Evolutionary conservation across 2,888 invertebrate genomes (phyloP).

Genomic region (Drosophila demipolita): DNA sequence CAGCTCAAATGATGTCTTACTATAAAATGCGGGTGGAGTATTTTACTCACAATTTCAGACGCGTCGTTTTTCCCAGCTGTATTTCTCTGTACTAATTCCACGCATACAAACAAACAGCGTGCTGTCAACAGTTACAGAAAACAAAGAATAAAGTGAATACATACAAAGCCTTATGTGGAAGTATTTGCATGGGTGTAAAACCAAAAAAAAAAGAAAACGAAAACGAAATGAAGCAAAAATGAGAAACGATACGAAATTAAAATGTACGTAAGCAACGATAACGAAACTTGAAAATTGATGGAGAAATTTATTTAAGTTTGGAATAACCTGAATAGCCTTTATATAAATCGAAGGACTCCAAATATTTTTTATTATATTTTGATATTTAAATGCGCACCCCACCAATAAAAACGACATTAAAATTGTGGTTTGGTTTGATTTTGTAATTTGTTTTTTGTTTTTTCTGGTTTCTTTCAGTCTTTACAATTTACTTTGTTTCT

Average conservation of each 20-base stretch:
- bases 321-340: neutral
- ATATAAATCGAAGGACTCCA: neutral
- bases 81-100: neutral
- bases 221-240: neutral
- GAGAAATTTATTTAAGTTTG: neutral
- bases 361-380: neutral
- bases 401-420: conserved; percentile 8
- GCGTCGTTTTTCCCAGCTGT: neutral
- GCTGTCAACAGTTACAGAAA: neutral
- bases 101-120: neutral
- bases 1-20: neutral
- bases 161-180: neutral
- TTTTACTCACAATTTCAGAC: neutral
- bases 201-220: neutral
- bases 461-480: conserved; percentile 56
- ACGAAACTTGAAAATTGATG: neutral
- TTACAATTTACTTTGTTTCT: conserved; percentile 5
- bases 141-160: neutral
- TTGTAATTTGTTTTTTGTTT: neutral
- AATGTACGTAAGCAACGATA: neutral
- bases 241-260: neutral
- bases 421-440: conserved; percentile 9
- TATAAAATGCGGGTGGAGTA: neutral
- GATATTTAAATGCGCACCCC: neutral
- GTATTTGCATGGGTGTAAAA: neutral